A percentile compares a stretch with the other conserved stretches of the same genome.
phyloP scores from a whole-genome alignment of 2,888 invertebrate species.

The Koerneria pararmatus region DNA sequence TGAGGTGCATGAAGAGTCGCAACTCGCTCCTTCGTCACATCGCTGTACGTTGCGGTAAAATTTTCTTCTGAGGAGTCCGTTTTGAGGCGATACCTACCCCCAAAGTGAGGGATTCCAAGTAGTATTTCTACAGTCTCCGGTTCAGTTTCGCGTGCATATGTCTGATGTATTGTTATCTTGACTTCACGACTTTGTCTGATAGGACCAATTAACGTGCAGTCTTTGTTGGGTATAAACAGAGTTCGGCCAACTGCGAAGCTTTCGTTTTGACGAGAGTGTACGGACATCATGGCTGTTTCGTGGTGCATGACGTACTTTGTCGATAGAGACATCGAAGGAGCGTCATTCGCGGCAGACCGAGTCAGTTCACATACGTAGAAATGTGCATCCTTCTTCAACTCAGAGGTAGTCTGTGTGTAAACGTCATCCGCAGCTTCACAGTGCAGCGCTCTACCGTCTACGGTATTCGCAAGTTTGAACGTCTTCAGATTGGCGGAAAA shows the following conservation, averaged over 20 bases:
- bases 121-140: conserved; percentile 13
- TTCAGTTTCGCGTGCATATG: not conserved
- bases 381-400: conserved; percentile 28
- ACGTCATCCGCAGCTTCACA: conserved; percentile 47
- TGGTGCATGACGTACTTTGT: conserved; percentile 12
- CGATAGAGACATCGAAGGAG: conserved; percentile 1
- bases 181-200: conserved; percentile 26
- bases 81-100: conserved; percentile 36
- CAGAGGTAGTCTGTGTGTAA: conserved; percentile 34
- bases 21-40: not conserved
- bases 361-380: conserved; percentile 7
- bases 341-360: not conserved
- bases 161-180: not conserved
- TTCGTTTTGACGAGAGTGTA: not conserved
- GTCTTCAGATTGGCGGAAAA: conserved; percentile 25
- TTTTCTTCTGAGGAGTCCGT: conserved; percentile 49
- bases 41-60: conserved; percentile 16
- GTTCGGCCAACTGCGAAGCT: conserved; percentile 17
- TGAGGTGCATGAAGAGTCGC: not conserved
- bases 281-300: conserved; percentile 6
- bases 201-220: conserved; percentile 24
- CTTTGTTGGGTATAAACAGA: conserved; percentile 29
- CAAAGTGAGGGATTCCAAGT: conserved; percentile 27
- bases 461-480: conserved; percentile 29
- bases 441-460: conserved; percentile 27